Conservation (phyloP, 1,140 invertebrate genomes). For the Drosophila guanche region DNA sequence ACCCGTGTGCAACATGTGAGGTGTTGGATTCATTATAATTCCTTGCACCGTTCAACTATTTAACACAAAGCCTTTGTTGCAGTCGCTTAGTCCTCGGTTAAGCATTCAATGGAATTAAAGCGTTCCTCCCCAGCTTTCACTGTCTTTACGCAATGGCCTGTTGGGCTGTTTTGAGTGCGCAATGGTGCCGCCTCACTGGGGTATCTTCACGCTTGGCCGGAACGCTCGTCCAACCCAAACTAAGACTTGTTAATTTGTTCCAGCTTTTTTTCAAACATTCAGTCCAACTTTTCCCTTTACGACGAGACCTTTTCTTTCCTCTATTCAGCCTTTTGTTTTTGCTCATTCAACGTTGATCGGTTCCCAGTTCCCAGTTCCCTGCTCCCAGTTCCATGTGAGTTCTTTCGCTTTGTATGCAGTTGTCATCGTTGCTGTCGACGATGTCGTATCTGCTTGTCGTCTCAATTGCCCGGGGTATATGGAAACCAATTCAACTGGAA, state of each 20-base stretch:
- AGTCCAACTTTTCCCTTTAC: conserved; percentile 12
- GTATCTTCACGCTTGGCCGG: conserved; percentile 2
- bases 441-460: conserved; percentile 28
- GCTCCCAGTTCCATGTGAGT: conserved; percentile 21
- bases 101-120: conserved; percentile 55
- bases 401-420: conserved; percentile 23
- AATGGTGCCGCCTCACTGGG: background rate
- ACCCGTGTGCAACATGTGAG: conserved; percentile 40
- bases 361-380: background rate
- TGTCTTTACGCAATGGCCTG: conserved; percentile 6
- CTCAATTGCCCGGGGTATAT: conserved; percentile 38
- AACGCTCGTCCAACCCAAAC: conserved; percentile 11
- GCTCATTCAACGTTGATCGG: conserved; percentile 58
- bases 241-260: conserved; percentile 51
- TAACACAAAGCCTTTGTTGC: conserved; percentile 47
- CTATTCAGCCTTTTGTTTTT: conserved; percentile 49
- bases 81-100: conserved; percentile 34
- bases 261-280: conserved; percentile 18
- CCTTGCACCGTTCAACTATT: conserved; percentile 56
- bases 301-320: conserved; percentile 16
- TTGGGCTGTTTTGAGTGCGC: background rate
- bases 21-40: conserved; percentile 57
- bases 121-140: conserved; percentile 20
- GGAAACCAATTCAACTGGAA: conserved; percentile 69
- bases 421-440: conserved; percentile 29